Conservation (phyloP, 1,140 invertebrate genomes). For the Drosophila bocki region DNA sequence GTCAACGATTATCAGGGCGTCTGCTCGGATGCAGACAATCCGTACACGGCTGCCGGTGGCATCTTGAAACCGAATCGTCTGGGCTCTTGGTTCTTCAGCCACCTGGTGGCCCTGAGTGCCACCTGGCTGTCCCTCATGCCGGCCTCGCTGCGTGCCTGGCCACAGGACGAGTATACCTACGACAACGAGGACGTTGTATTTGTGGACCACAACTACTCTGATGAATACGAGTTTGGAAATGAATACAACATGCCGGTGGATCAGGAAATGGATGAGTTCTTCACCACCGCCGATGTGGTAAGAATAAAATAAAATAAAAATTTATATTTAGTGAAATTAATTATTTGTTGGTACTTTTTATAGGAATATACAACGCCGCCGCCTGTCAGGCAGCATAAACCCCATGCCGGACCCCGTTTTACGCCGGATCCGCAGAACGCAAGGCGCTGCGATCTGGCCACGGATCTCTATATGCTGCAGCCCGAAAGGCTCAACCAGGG, state of each 20-base stretch:
- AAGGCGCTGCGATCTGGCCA: conserved; percentile 93
- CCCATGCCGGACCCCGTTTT: conserved; percentile 85
- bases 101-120: conserved; percentile 70
- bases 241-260: conserved; percentile 70
- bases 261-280: conserved; percentile 82
- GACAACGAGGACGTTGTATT: conserved; percentile 79
- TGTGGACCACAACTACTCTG: conserved; percentile 76
- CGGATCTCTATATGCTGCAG: conserved; percentile 94
- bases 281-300: conserved; percentile 81
- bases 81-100: conserved; percentile 75
- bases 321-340: neutral
- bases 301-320: neutral
- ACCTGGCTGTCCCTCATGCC: conserved; percentile 79
- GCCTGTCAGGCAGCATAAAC: conserved; percentile 81
- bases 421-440: conserved; percentile 87
- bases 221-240: conserved; percentile 81
- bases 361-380: conserved; percentile 77
- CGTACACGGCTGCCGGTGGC: conserved; percentile 87
- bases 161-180: conserved; percentile 82
- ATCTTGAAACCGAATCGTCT: conserved; percentile 63
- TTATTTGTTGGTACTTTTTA: neutral
- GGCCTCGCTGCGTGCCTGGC: conserved; percentile 72
- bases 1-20: conserved; percentile 95
- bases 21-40: conserved; percentile 91
- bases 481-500: conserved; percentile 92